Conservation (phyloP, 2,113 vertebrate species). For the Ancistrus triradiatus region DNA sequence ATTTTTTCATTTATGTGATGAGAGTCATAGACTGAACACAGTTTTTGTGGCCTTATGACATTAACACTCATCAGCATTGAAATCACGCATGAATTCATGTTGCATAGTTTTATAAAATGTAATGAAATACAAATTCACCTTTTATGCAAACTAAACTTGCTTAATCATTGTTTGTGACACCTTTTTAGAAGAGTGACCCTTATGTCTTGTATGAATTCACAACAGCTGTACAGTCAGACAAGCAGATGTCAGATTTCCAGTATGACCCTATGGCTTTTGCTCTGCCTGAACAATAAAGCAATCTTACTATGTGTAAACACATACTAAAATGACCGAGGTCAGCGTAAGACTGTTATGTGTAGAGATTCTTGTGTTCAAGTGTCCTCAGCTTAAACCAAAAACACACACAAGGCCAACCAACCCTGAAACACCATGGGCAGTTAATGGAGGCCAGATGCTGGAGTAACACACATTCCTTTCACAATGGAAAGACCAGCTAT, state of each 20-base stretch:
- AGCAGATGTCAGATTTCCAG: slow-evolving; percentile 14
- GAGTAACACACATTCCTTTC: slow-evolving; percentile 61
- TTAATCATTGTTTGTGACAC: too few relatives aligned
- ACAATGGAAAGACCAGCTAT: slow-evolving; percentile 28
- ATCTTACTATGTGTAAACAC: slow-evolving; percentile 12
- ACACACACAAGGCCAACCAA: slow-evolving; percentile 31
- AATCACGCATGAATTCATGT: too few relatives aligned
- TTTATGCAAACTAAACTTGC: too few relatives aligned
- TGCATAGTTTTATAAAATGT: too few relatives aligned
- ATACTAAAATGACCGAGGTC: slow-evolving; percentile 23
- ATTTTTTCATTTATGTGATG: too few relatives aligned
- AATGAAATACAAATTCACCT: too few relatives aligned
- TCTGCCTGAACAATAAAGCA: not conserved
- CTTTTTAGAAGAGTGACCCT: too few relatives aligned
- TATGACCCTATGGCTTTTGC: not conserved
- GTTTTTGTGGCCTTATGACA: too few relatives aligned
- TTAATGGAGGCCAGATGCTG: slow-evolving; percentile 89
- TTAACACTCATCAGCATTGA: too few relatives aligned
- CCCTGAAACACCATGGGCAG: slow-evolving; percentile 64
- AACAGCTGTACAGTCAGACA: too few relatives aligned
- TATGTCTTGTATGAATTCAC: too few relatives aligned
- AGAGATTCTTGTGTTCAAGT: slow-evolving; percentile 23
- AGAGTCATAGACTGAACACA: too few relatives aligned
- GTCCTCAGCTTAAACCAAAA: slow-evolving; percentile 32
- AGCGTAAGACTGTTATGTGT: slow-evolving; percentile 1